phyloP scores from a whole-genome alignment of 2,113 vertebrate genomes.

The Brienomyrus longianalis region DNA sequence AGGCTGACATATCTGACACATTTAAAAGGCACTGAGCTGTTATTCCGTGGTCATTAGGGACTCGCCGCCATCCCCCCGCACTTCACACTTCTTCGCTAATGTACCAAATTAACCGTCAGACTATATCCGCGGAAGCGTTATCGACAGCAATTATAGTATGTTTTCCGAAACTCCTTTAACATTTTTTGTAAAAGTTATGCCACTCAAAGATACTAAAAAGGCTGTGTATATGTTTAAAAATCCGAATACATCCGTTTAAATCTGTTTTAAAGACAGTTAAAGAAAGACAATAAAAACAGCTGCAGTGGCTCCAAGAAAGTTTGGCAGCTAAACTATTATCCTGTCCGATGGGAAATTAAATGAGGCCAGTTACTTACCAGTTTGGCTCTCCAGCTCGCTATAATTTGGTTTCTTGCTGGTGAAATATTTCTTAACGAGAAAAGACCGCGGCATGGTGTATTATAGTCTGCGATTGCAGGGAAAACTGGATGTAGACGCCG shows the following conservation, averaged over 20 bases:
- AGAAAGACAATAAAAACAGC: neutral
- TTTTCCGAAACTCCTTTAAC: neutral
- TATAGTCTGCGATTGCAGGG: neutral
- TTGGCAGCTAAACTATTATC: neutral
- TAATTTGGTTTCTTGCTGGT: slow-evolving; percentile 91
- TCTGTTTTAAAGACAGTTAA: neutral
- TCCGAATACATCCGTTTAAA: neutral
- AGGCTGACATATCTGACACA: slow-evolving; percentile 3
- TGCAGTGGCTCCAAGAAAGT: neutral
- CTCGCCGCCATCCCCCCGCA: neutral
- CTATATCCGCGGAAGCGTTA: neutral
- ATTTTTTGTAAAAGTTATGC: neutral
- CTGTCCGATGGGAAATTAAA: neutral
- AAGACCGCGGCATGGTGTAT: slow-evolving; percentile 83
- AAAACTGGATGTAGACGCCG: neutral
- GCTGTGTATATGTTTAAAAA: neutral
- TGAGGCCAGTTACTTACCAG: slow-evolving; percentile 60
- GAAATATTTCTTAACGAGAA: slow-evolving; percentile 88
- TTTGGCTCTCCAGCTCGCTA: slow-evolving; percentile 83
- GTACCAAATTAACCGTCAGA: neutral
- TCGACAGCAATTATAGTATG: no score
- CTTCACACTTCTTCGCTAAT: neutral
- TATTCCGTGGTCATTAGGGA: neutral
- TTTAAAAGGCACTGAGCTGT: neutral
- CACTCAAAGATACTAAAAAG: neutral